These are phyloP conservation scores for Akabosia matsudoensis DNA, from an alignment of 1,140 invertebrate genomes.

Conservation along the genomic window DNA sequence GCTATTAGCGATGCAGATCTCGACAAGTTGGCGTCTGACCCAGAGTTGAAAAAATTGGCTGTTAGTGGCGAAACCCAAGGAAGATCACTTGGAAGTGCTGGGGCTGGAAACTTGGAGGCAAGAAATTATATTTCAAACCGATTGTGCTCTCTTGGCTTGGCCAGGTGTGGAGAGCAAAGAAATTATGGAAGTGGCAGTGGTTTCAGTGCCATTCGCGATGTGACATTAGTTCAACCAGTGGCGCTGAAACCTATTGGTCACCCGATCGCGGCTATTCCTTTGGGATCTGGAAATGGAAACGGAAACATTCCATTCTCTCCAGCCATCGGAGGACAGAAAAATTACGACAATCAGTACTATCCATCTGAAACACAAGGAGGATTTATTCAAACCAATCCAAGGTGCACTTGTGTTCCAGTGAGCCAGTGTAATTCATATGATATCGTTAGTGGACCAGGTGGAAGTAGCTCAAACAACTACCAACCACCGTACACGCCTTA, in stretches of 20 bases:
- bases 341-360: slow-evolving; percentile 10
- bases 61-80: neutral
- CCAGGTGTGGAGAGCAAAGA: slow-evolving; percentile 13
- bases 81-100: neutral
- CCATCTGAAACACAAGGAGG: slow-evolving; percentile 26
- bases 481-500: neutral
- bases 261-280: slow-evolving; percentile 42
- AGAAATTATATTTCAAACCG: slow-evolving; percentile 6
- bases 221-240: slow-evolving; percentile 45
- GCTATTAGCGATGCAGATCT: neutral
- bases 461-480: neutral
- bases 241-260: slow-evolving; percentile 40
- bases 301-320: neutral
- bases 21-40: neutral
- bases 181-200: neutral
- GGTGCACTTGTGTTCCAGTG: slow-evolving; percentile 41
- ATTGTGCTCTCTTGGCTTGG: slow-evolving; percentile 10
- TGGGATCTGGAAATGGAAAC: neutral
- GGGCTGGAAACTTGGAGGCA: neutral
- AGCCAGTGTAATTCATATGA: slow-evolving; percentile 39
- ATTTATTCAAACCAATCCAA: slow-evolving; percentile 21
- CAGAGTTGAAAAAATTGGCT: slow-evolving; percentile 7
- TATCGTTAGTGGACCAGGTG: slow-evolving; percentile 21
- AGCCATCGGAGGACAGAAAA: neutral
- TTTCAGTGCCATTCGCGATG: slow-evolving; percentile 22